Evolutionary conservation across 2,888 invertebrate genomes (phyloP), one percentile per base, ranked within the genome.

Genomic region (Caenorhabditis sp.): DNA sequence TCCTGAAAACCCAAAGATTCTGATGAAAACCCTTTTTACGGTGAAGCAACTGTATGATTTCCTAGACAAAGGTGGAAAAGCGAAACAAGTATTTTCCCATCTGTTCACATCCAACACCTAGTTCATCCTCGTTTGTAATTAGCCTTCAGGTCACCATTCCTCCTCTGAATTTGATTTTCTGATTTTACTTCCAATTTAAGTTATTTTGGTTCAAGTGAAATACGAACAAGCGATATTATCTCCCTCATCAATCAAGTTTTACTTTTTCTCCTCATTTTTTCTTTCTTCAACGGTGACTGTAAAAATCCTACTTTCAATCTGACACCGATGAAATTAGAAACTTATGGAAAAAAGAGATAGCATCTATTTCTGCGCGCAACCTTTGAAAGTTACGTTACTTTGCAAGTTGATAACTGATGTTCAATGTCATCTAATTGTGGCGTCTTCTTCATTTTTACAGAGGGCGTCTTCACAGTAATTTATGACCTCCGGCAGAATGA

Each of bases 371-470:
- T 31, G 54, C 31, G 69, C 68, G 69, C 59, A 77, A 77, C 47
- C 63, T 77, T 77, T 77, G 77, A 77, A 77, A 77, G 44, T 77
- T 51, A 44, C 31, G 22, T 41, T 47, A 41, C 31, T 31, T 58
- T 63, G 77, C 69, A 63, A 63, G 26, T 28, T 77, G 77, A 69
- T 77, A 77, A 77, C 63, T 61, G 51, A 56, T 44, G 61, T 77
- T 77, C 77, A 77, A 77, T 77, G 69, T 63, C 77, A 77, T 51
- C 19, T 16, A 26, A 68, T 49, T 68, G 8, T 26, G 31, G 24
- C 58, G 58, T 59, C 35, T 31, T 35, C 51, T 35, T 51, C 38
- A 38, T 28, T 66, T 51, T 31, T 22, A 35, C 14, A 31, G 31
- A 44, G 44, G 63, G 44, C 44, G 38, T 28, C 54, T 19, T 4